Conservation (phyloP, 1,140 invertebrate species). For the Drosophila pseudoobscura region DNA sequence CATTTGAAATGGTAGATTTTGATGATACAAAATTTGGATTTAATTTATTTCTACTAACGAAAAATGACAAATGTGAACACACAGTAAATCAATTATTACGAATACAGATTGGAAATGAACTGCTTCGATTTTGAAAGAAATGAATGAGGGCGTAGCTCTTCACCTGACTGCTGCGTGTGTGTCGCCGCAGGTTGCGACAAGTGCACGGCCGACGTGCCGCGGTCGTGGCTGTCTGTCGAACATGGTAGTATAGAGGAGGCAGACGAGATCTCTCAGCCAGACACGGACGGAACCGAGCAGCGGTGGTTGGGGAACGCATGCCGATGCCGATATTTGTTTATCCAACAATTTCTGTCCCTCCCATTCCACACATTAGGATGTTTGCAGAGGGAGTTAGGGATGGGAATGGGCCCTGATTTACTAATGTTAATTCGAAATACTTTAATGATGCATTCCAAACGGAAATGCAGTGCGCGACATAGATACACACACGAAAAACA, state of each 20-base stretch:
- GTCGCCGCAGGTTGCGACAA: slow-evolving; percentile 7
- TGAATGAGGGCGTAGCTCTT: no score
- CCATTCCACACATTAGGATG: neutral
- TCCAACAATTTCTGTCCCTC: slow-evolving; percentile 52
- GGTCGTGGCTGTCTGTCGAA: slow-evolving; percentile 13
- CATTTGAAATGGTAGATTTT: no score
- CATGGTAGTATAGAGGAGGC: neutral
- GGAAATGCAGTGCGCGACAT: slow-evolving; percentile 35
- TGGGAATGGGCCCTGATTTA: slow-evolving; percentile 43
- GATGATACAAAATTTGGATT: neutral
- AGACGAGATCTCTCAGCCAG: slow-evolving; percentile 27
- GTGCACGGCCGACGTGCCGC: slow-evolving; percentile 25
- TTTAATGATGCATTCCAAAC: slow-evolving; percentile 60
- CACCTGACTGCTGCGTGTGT: no score
- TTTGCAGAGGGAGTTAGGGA: slow-evolving; percentile 10
- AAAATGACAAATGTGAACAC: no score
- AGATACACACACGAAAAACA: neutral
- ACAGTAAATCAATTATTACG: no score
- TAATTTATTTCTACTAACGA: neutral
- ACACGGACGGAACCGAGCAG: slow-evolving; percentile 6
- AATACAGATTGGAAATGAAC: no score
- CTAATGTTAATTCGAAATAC: slow-evolving; percentile 67
- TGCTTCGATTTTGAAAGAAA: no score
- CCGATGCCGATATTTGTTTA: slow-evolving; percentile 66
- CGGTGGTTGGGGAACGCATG: slow-evolving; percentile 50